Evolutionary conservation across 2,113 vertebrate species (phyloP).

Genomic region (Poecilia latipinna): DNA sequence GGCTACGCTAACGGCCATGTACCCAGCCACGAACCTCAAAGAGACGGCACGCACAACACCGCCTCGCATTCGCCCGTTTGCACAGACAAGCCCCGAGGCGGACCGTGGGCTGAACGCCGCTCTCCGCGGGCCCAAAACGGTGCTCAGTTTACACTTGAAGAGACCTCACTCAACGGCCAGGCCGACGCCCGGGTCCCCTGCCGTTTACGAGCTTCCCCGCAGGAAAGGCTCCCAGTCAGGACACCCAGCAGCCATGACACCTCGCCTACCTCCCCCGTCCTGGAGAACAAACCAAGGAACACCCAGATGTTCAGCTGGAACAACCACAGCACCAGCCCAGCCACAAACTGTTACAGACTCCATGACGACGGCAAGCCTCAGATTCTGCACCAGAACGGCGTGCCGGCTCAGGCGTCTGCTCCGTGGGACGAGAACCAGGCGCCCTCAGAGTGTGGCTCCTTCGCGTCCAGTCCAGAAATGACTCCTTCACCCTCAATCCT

Average conservation of each 20-base stretch:
- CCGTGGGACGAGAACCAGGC: conserved; percentile 87
- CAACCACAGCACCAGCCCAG: conserved; percentile 40
- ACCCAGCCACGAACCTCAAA: conserved; percentile 65
- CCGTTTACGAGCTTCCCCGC: conserved; percentile 78
- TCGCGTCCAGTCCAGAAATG: conserved; percentile 71
- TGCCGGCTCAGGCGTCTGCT: conserved; percentile 70
- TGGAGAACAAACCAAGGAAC: conserved; percentile 50
- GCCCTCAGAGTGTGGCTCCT: conserved; percentile 64
- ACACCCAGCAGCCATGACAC: conserved; percentile 58
- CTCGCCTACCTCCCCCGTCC: conserved; percentile 35
- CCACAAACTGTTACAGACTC: conserved; percentile 59
- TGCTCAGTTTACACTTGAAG: conserved; percentile 84
- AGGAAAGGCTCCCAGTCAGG: conserved; percentile 56
- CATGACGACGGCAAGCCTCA: conserved; percentile 66
- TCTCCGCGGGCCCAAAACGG: conserved; percentile 74
- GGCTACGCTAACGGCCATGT: conserved; percentile 79
- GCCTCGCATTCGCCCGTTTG: conserved; percentile 76
- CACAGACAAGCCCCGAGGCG: conserved; percentile 80
- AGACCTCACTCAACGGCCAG: conserved; percentile 73
- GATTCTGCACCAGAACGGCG: conserved; percentile 70
- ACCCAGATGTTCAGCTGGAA: conserved; percentile 45
- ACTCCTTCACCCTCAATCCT: conserved; percentile 73
- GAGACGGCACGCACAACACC: conserved; percentile 54
- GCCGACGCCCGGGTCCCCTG: conserved; percentile 64
- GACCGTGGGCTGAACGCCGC: conserved; percentile 68